phyloP scores from a whole-genome alignment of 1,140 invertebrate genomes.

The Zaprionus kolodkinae region DNA sequence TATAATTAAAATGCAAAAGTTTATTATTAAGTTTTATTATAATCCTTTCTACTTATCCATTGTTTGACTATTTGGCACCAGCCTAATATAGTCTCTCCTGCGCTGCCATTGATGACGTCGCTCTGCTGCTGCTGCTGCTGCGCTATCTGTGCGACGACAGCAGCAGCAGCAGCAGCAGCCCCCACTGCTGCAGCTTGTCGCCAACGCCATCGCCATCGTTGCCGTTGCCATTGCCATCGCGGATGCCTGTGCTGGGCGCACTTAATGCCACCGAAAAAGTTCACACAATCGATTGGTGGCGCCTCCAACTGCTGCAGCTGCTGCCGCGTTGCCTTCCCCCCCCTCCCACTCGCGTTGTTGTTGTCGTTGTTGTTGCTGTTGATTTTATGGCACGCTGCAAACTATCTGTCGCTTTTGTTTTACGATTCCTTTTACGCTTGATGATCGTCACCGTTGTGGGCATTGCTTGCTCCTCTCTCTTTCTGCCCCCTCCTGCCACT shows the following conservation, averaged over 20 bases:
- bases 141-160: constrained; percentile 71
- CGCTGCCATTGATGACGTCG: constrained; percentile 58
- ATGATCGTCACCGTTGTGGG: constrained; percentile 68
- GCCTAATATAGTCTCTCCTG: background rate
- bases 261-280: constrained; percentile 70
- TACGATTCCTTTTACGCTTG: constrained; percentile 79
- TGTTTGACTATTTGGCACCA: background rate
- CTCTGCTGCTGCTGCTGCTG: constrained; percentile 40
- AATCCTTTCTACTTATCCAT: background rate
- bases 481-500: background rate
- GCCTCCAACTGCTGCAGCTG: constrained; percentile 47
- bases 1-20: too few species aligned
- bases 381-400: constrained; percentile 70
- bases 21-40: background rate
- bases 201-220: background rate
- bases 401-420: constrained; percentile 82
- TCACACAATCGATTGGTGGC: constrained; percentile 77
- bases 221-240: background rate
- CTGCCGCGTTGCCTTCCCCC: constrained; percentile 11
- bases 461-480: background rate
- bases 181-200: background rate
- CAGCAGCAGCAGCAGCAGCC: constrained; percentile 33
- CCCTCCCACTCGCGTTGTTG: constrained; percentile 28
- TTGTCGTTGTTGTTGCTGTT: constrained; percentile 52
- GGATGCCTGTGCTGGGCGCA: constrained; percentile 42